A percentile compares a stretch with the other conserved stretches of the same genome.
Conservation (phyloP, 2,113 vertebrate genomes). For the Chitala chitala region DNA sequence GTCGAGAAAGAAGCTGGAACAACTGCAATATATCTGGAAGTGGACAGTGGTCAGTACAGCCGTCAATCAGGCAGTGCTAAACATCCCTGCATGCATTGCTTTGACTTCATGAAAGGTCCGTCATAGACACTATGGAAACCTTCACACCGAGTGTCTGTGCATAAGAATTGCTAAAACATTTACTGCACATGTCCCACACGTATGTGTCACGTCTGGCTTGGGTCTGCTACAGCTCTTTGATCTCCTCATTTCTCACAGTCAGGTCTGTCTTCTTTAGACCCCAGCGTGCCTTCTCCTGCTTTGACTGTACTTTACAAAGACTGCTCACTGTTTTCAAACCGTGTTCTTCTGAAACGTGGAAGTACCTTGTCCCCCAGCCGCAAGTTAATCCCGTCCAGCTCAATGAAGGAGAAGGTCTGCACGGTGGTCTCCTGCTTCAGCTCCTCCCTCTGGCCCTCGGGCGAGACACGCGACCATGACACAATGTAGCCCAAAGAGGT, state of each 20-base stretch:
- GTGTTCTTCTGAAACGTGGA: background rate
- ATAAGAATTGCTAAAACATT: background rate
- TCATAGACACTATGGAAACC: background rate
- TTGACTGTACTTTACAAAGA: background rate
- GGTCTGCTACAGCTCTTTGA: too few relatives aligned
- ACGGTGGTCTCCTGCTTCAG: conserved; percentile 74
- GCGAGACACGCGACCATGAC: conserved; percentile 75
- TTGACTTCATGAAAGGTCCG: background rate
- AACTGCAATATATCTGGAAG: conserved; percentile 74
- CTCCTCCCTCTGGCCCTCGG: conserved; percentile 72
- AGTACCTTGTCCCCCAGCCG: conserved; percentile 80
- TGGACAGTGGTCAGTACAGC: background rate
- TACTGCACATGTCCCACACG: too few relatives aligned
- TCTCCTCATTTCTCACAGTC: background rate
- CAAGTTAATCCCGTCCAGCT: conserved; percentile 82
- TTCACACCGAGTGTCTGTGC: background rate
- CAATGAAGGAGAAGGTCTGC: conserved; percentile 66
- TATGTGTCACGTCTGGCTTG: too few relatives aligned
- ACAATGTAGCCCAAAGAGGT: conserved; percentile 69
- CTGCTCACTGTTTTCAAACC: background rate
- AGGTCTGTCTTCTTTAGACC: too few relatives aligned
- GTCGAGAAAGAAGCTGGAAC: conserved; percentile 75
- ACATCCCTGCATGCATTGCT: background rate
- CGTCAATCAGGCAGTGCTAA: background rate
- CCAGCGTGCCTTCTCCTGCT: background rate